Percentiles rank a stretch among this genome's conserved stretches.
These are phyloP conservation scores for Sinelater perroti DNA, from an alignment of 2,888 invertebrate species.

Conservation along the genomic window DNA sequence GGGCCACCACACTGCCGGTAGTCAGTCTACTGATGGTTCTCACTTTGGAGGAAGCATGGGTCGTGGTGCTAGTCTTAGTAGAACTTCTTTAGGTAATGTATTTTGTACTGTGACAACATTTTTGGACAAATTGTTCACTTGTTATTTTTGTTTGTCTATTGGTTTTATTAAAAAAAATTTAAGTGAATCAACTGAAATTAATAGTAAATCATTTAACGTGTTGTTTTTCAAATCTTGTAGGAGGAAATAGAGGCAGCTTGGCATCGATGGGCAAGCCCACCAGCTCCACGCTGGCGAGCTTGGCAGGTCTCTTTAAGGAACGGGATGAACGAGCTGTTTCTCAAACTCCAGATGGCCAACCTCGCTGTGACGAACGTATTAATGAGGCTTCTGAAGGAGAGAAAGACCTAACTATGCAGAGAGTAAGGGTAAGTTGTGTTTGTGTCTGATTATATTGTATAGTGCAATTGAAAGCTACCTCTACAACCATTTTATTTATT, in stretches of 20 bases:
- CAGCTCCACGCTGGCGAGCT: conserved; percentile 82
- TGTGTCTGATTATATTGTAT: too few relatives aligned
- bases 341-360: conserved; percentile 52
- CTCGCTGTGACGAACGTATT: conserved; percentile 48
- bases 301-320: conserved; percentile 79
- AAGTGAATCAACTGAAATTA: not conserved
- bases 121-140: not conserved
- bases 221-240: conserved; percentile 21
- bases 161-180: not conserved
- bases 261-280: conserved; percentile 89
- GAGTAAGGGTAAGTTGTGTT: conserved; percentile 58
- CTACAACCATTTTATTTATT: too few relatives aligned
- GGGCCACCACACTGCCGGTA: conserved; percentile 65
- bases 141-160: not conserved
- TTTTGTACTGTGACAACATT: too few relatives aligned
- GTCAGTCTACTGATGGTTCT: conserved; percentile 67
- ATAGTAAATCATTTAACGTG: too few relatives aligned
- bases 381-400: conserved; percentile 57
- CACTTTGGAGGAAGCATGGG: conserved; percentile 64
- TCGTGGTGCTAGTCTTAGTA: conserved; percentile 66
- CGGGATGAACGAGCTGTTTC: conserved; percentile 57
- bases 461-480: too few relatives aligned
- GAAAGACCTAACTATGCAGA: conserved; percentile 63
- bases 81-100: conserved; percentile 68
- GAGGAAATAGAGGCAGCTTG: conserved; percentile 82